phyloP scores from a whole-genome alignment of 2,888 invertebrate genomes.

The Callosobruchus maculatus region DNA sequence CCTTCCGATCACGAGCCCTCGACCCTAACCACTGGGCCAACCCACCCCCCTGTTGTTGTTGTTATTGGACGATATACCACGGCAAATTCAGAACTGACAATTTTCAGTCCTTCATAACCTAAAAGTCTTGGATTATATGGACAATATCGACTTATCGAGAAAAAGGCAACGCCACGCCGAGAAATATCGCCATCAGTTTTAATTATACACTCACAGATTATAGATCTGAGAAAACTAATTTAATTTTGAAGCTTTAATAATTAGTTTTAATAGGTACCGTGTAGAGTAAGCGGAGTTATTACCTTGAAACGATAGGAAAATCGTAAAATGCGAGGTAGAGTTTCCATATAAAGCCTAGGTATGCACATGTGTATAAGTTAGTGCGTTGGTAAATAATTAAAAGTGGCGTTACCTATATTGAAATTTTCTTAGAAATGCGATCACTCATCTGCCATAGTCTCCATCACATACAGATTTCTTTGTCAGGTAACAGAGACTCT shows the following conservation, averaged over 20 bases:
- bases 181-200: slow-evolving; percentile 4
- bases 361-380: not conserved
- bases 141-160: not conserved
- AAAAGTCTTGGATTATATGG: not conserved
- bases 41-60: too few species aligned
- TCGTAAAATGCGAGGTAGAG: not conserved
- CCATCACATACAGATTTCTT: too few species aligned
- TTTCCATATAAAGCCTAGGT: not conserved
- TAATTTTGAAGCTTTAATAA: slow-evolving; percentile 5
- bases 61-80: too few species aligned
- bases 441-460: too few species aligned
- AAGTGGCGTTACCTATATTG: not conserved
- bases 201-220: slow-evolving; percentile 1
- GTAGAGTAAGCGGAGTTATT: not conserved
- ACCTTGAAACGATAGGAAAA: not conserved
- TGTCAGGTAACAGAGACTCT: too few species aligned
- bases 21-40: too few species aligned
- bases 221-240: slow-evolving; percentile 9
- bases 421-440: too few species aligned
- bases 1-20: too few species aligned
- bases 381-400: not conserved
- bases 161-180: slow-evolving; percentile 1
- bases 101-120: too few species aligned
- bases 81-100: too few species aligned
- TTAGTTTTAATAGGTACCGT: not conserved